Evolutionary conservation across 2,113 vertebrate species (phyloP).

Genomic region (Bufo bufo): DNA sequence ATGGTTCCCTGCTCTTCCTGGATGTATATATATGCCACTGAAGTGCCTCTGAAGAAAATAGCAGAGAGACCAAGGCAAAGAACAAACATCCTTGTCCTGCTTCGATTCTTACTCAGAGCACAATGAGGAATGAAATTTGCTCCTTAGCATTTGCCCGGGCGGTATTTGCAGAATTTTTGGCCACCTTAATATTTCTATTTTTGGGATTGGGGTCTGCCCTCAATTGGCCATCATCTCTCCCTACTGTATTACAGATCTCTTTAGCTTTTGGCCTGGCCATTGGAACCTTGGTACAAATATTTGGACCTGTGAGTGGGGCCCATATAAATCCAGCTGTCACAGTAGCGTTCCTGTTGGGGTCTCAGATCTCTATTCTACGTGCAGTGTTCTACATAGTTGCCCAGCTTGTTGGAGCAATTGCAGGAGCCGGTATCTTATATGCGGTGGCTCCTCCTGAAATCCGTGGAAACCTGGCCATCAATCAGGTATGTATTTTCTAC

Average conservation of each 20-base stretch:
- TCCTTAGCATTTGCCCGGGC: conserved; percentile 75
- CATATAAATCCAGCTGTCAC: conserved; percentile 80
- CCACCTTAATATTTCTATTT: conserved; percentile 80
- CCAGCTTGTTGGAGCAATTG: conserved; percentile 76
- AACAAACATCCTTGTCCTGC: conserved; percentile 36
- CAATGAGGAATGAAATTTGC: conserved; percentile 77
- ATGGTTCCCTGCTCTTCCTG: conserved; percentile 65
- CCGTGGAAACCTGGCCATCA: conserved; percentile 76
- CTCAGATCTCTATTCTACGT: conserved; percentile 77
- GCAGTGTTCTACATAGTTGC: conserved; percentile 72
- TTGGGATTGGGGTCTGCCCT: conserved; percentile 77
- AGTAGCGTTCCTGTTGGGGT: conserved; percentile 75
- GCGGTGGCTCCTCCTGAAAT: conserved; percentile 67
- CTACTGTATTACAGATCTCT: conserved; percentile 75
- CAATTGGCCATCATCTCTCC: conserved; percentile 74
- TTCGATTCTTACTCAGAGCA: conserved; percentile 50
- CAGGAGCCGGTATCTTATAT: conserved; percentile 74
- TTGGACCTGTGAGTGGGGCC: conserved; percentile 77
- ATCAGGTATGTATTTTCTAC: conserved; percentile 69
- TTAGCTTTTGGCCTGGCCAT: conserved; percentile 79
- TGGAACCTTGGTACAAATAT: conserved; percentile 72
- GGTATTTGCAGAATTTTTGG: conserved; percentile 75
- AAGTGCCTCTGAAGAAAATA: conserved; percentile 59
- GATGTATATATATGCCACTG: conserved; percentile 68
- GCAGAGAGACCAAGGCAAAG: conserved; percentile 42